These are phyloP conservation scores for Helarctos malayanus DNA, from an alignment of 2,797 vertebrate genomes.

Conservation along the genomic window DNA sequence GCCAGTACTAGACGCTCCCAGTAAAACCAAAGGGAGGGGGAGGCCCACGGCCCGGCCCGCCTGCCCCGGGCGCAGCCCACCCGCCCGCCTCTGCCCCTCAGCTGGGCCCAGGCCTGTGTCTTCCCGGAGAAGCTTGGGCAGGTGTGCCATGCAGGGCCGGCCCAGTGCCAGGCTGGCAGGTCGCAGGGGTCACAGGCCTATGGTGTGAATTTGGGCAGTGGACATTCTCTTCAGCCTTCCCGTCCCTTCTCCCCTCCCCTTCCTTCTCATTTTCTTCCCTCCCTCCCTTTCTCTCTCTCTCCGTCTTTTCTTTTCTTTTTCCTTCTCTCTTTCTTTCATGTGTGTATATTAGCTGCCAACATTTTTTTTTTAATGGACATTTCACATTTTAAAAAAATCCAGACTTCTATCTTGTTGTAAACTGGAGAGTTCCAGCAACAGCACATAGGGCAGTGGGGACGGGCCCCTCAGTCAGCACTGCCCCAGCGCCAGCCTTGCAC, in stretches of 20 bases:
- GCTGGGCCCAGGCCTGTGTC: rapidly evolving
- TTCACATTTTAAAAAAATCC: background rate
- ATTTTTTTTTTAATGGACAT: background rate
- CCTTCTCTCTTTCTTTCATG: background rate
- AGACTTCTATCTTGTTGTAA: background rate
- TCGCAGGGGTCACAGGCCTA: background rate
- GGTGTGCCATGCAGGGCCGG: rapidly evolving
- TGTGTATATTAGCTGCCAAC: background rate
- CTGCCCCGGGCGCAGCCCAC: too few species aligned
- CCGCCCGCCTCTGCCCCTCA: rapidly evolving
- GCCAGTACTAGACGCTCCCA: rapidly evolving
- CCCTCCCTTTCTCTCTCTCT: background rate
- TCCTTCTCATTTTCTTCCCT: background rate
- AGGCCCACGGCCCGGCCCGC: rapidly evolving
- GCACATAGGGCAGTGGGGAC: background rate
- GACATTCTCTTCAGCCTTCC: background rate
- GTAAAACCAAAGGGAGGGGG: background rate
- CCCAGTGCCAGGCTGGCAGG: background rate
- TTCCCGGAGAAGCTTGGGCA: background rate
- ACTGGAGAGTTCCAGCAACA: background rate
- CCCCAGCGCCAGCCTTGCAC: rapidly evolving
- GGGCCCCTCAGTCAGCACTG: rapidly evolving
- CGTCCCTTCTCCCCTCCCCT: background rate
- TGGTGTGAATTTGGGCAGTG: too few species aligned
- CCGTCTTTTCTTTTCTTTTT: background rate